Evolutionary conservation across 2,113 vertebrate species (phyloP).

Genomic region (Oncorhynchus masou): DNA sequence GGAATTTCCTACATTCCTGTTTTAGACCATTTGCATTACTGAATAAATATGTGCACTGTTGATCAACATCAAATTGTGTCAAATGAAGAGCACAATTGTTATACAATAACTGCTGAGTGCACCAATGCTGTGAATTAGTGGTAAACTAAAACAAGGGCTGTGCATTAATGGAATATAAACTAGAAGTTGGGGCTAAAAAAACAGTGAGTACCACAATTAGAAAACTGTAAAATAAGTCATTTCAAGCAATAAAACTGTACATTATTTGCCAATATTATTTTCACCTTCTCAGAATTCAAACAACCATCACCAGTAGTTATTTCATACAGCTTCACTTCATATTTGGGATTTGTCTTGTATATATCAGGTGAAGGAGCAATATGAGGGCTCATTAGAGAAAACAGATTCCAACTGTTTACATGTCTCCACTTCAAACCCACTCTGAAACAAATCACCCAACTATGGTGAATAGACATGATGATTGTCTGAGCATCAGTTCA

Average conservation of each 20-base stretch:
- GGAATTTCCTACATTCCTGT: constrained; percentile 47
- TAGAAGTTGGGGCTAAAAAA: constrained; percentile 27
- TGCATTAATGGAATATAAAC: constrained; percentile 53
- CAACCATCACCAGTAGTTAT: constrained; percentile 41
- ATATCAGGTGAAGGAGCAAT: constrained; percentile 59
- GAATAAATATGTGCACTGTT: constrained; percentile 73
- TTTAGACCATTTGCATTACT: constrained; percentile 64
- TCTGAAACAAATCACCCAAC: constrained; percentile 39
- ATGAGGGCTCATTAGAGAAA: constrained; percentile 56
- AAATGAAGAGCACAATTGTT: constrained; percentile 43
- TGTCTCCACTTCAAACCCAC: constrained; percentile 5
- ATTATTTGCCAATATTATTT: constrained; percentile 52
- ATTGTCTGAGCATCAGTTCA: background rate
- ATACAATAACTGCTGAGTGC: constrained; percentile 54
- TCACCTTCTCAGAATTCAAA: constrained; percentile 14
- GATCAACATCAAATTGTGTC: constrained; percentile 54
- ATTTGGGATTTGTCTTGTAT: background rate
- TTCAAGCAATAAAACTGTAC: constrained; percentile 54
- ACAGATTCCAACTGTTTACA: constrained; percentile 39
- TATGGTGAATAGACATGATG: constrained; percentile 36
- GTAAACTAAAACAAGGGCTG: constrained; percentile 52
- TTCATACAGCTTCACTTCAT: background rate
- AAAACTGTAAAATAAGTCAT: constrained; percentile 45
- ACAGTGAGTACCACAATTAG: constrained; percentile 61
- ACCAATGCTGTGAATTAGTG: constrained; percentile 51